phyloP scores from a whole-genome alignment of 1,140 invertebrate genomes.

The Goniozus legneri region DNA sequence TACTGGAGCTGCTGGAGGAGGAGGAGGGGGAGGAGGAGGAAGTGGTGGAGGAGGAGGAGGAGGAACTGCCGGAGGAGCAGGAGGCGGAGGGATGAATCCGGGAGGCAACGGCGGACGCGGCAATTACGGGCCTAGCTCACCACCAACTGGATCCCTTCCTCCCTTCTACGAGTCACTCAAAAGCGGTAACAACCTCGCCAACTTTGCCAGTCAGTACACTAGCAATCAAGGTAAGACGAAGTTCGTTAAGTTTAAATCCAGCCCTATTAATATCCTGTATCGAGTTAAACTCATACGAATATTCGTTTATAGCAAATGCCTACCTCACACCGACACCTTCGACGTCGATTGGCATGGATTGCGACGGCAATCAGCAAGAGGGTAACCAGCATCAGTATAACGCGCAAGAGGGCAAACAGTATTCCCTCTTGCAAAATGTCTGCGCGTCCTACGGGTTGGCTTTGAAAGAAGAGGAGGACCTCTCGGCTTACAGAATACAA shows the following conservation, averaged over 20 bases:
- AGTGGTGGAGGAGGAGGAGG: conserved; percentile 57
- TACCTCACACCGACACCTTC: conserved; percentile 62
- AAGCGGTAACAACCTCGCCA: conserved; percentile 59
- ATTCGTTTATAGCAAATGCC: conserved; percentile 46
- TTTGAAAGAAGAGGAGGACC: conserved; percentile 73
- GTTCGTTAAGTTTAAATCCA: neutral
- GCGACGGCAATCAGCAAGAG: conserved; percentile 66
- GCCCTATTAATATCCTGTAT: too few relatives aligned
- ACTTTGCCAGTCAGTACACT: conserved; percentile 61
- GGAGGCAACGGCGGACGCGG: conserved; percentile 69
- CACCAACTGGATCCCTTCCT: conserved; percentile 75
- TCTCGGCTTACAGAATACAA: conserved; percentile 70
- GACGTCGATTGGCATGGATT: conserved; percentile 68
- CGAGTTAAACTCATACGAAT: too few relatives aligned
- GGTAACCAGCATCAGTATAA: conserved; percentile 46
- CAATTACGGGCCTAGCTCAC: conserved; percentile 79
- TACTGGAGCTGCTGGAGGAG: conserved; percentile 47
- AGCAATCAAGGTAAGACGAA: conserved; percentile 38
- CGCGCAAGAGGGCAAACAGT: conserved; percentile 65
- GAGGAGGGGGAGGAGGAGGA: conserved; percentile 52
- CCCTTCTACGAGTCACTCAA: conserved; percentile 83
- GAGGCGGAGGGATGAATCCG: conserved; percentile 67
- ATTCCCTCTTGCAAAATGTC: conserved; percentile 74
- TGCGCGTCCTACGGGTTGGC: conserved; percentile 70
- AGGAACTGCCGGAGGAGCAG: conserved; percentile 60